These are phyloP conservation scores for Diabrotica virgifera DNA, from an alignment of 1,140 invertebrate genomes.

Conservation along the genomic window DNA sequence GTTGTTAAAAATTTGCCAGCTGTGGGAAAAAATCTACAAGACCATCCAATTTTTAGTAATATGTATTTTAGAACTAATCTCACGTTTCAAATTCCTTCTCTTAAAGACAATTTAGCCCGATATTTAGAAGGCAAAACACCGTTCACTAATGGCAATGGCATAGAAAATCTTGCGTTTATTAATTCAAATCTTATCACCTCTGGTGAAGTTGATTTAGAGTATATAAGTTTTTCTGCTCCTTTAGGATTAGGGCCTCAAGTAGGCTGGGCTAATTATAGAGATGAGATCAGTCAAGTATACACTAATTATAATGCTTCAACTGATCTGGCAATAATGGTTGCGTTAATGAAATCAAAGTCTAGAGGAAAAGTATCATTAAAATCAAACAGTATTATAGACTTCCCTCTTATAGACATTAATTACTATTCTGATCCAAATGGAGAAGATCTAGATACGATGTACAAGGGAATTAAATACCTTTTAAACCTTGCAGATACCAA, in stretches of 20 bases:
- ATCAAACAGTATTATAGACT: constrained; percentile 49
- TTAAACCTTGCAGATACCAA: constrained; percentile 58
- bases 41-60: constrained; percentile 65
- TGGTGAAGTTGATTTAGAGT: constrained; percentile 6
- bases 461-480: constrained; percentile 57
- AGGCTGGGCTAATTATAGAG: neutral
- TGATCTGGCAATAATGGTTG: constrained; percentile 55
- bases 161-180: constrained; percentile 6
- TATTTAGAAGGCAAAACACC: constrained; percentile 19
- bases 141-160: constrained; percentile 4
- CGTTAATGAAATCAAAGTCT: constrained; percentile 70
- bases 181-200: neutral
- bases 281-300: neutral
- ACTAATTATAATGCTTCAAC: constrained; percentile 6
- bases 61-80: constrained; percentile 42
- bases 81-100: neutral
- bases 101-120: constrained; percentile 13
- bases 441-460: constrained; percentile 63
- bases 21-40: constrained; percentile 72
- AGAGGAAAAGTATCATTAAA: constrained; percentile 65
- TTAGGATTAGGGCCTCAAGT: too few species aligned
- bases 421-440: constrained; percentile 59
- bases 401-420: constrained; percentile 69
- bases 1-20: constrained; percentile 63
- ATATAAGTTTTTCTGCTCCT: too few species aligned